Evolutionary conservation across 2,888 invertebrate species (phyloP).

Genomic region (Merodon equestris): DNA sequence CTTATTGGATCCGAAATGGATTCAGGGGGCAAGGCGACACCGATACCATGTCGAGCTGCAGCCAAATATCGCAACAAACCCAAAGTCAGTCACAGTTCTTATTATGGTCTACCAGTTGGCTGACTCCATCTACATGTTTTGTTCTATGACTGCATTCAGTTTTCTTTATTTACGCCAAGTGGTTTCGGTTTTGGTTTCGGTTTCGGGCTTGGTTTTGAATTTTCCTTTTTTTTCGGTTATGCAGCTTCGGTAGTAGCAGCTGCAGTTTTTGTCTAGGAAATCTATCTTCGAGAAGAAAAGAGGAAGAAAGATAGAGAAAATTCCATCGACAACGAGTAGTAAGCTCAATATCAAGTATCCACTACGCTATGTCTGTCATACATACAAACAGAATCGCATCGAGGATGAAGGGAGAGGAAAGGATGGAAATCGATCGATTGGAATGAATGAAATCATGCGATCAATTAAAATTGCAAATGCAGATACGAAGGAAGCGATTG

Average conservation of each 20-base stretch:
- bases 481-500: constrained; percentile 41
- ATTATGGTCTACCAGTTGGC: constrained; percentile 51
- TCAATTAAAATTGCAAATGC: constrained; percentile 67
- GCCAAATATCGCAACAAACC: constrained; percentile 50
- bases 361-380: background rate
- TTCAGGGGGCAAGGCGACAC: too few relatives aligned
- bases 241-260: constrained; percentile 33
- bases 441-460: constrained; percentile 67
- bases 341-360: constrained; percentile 17
- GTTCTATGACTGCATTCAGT: constrained; percentile 19
- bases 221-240: constrained; percentile 11
- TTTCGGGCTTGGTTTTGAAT: background rate
- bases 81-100: constrained; percentile 53
- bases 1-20: too few relatives aligned
- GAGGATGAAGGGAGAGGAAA: constrained; percentile 17
- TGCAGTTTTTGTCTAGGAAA: constrained; percentile 19
- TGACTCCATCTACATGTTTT: constrained; percentile 36
- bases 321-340: constrained; percentile 16
- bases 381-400: constrained; percentile 12
- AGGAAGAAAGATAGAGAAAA: too few relatives aligned
- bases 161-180: too few relatives aligned
- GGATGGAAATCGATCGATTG: constrained; percentile 57
- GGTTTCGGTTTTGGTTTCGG: constrained; percentile 18
- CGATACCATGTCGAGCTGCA: background rate
- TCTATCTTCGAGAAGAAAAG: constrained; percentile 16